Evolutionary conservation across 2,113 vertebrate genomes (phyloP).

Genomic region (Tenrec ecaudatus): DNA sequence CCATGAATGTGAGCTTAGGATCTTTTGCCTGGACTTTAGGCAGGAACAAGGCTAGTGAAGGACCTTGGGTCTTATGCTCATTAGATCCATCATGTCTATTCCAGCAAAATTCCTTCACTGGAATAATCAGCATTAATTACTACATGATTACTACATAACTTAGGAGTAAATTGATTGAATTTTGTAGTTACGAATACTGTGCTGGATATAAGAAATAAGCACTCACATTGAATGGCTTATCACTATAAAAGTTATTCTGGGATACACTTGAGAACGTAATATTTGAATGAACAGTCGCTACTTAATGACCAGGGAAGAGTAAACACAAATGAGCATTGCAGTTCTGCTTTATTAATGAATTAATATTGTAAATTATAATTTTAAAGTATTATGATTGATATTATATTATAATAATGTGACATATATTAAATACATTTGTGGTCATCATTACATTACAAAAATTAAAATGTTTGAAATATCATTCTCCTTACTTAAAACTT

Average conservation of each 20-base stretch:
- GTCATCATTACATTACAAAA: no score
- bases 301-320: background rate
- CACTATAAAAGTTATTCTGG: background rate
- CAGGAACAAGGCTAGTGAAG: background rate
- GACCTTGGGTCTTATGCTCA: background rate
- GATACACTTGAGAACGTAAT: background rate
- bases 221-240: background rate
- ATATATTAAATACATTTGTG: no score
- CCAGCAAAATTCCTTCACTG: background rate
- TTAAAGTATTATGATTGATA: no score
- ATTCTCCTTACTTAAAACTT: background rate
- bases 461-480: background rate
- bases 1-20: background rate
- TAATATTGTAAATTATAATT: no score
- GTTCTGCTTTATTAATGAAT: background rate
- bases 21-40: background rate
- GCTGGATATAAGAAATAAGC: background rate
- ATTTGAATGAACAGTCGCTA: background rate
- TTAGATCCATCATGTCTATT: slow-evolving; percentile 9
- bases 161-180: background rate
- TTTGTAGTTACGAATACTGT: background rate
- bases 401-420: no score
- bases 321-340: background rate
- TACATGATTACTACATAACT: background rate
- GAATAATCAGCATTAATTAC: slow-evolving; percentile 29